phyloP scores from a whole-genome alignment of 2,888 invertebrate species.

The Drosophila planitibia region DNA sequence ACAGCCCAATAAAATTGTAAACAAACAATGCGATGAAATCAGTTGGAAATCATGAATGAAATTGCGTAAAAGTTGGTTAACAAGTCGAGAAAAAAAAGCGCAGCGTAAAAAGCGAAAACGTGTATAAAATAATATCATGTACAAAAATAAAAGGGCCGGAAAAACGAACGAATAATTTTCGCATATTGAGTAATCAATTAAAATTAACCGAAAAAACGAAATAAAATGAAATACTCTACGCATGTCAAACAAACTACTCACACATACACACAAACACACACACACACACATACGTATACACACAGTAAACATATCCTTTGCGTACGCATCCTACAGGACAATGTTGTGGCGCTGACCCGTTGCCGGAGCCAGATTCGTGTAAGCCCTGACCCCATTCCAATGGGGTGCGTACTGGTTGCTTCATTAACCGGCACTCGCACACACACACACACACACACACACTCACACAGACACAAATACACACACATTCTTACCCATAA shows the following conservation, averaged over 20 bases:
- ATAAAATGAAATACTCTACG: constrained; percentile 59
- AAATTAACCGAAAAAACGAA: constrained; percentile 77
- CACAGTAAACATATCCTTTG: constrained; percentile 10
- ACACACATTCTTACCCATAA: constrained; percentile 33
- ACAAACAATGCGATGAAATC: constrained; percentile 44
- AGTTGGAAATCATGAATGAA: constrained; percentile 72
- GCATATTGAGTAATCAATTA: constrained; percentile 79
- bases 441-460: constrained; percentile 13
- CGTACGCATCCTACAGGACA: constrained; percentile 40
- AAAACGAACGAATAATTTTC: constrained; percentile 64
- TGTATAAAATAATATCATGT: constrained; percentile 39
- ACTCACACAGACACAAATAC: neutral
- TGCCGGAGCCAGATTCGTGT: constrained; percentile 27
- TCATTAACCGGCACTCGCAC: constrained; percentile 66
- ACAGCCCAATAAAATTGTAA: constrained; percentile 23
- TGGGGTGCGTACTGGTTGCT: constrained; percentile 73
- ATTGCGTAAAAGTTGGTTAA: constrained; percentile 44
- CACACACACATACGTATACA: constrained; percentile 8
- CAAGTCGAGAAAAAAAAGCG: constrained; percentile 22
- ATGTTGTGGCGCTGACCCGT: constrained; percentile 33
- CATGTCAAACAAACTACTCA: constrained; percentile 56
- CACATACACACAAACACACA: constrained; percentile 13
- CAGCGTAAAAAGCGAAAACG: constrained; percentile 64
- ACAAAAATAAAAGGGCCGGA: constrained; percentile 32
- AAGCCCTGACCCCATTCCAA: constrained; percentile 73